Evolutionary conservation across 2,113 vertebrate species (phyloP).

Genomic region (Percina caprodes): DNA sequence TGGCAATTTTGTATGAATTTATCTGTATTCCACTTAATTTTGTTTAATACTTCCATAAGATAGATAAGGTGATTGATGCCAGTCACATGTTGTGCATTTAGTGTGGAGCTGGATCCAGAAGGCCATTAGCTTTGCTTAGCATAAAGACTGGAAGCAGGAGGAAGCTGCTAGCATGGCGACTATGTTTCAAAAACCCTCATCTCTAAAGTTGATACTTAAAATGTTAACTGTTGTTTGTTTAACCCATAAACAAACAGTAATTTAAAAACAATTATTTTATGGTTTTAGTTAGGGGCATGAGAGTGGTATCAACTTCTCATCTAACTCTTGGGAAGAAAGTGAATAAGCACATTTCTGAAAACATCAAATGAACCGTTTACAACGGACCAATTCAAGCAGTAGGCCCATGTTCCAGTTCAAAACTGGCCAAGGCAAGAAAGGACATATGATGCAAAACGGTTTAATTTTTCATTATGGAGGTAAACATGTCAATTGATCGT

Average conservation of each 20-base stretch:
- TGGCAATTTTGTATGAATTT: background rate
- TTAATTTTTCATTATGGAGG: background rate
- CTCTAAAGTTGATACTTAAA: background rate
- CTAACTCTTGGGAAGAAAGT: too few species aligned
- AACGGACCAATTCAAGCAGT: background rate
- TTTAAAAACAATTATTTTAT: background rate
- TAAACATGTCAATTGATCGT: background rate
- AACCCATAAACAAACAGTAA: background rate
- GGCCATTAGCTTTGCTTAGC: too few species aligned
- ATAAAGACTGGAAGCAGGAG: too few species aligned
- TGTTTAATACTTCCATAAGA: too few species aligned
- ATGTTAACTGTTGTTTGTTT: background rate
- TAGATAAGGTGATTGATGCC: too few species aligned
- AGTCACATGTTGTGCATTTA: too few species aligned
- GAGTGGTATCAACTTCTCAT: too few species aligned
- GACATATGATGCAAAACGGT: background rate
- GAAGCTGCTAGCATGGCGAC: background rate
- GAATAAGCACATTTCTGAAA: background rate
- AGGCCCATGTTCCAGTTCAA: background rate
- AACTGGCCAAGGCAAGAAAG: background rate
- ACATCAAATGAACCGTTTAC: background rate
- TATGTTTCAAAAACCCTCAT: background rate
- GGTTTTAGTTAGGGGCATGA: too few species aligned
- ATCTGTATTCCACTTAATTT: background rate
- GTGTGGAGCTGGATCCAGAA: too few species aligned